phyloP scores from a whole-genome alignment of 2,888 invertebrate species.

The Globia sparganii region DNA sequence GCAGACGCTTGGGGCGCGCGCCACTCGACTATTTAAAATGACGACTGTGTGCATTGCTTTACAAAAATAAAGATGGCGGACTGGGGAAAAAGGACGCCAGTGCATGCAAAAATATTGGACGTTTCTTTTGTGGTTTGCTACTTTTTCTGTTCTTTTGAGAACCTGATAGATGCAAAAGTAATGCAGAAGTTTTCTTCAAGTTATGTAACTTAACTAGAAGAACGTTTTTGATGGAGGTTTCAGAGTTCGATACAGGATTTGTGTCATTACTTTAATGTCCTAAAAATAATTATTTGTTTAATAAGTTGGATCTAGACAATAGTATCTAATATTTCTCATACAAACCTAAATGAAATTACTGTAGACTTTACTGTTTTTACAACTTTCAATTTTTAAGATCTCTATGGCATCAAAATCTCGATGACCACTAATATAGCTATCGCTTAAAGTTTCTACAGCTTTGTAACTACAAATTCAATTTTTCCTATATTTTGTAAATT shows the following conservation, averaged over 20 bases:
- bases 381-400: not conserved
- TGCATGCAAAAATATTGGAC: constrained; percentile 65
- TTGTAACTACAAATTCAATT: not conserved
- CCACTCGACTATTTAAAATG: constrained; percentile 74
- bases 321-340: not conserved
- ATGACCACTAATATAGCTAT: not conserved
- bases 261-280: not conserved
- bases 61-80: constrained; percentile 89
- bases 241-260: not conserved
- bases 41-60: constrained; percentile 83
- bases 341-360: not conserved
- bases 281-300: not conserved
- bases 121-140: constrained; percentile 39
- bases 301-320: not conserved
- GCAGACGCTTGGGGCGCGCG: constrained; percentile 72
- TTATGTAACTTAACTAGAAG: constrained; percentile 42
- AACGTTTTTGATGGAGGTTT: constrained; percentile 7
- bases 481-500: not conserved
- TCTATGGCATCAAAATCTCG: not conserved
- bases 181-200: constrained; percentile 42
- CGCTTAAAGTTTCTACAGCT: not conserved
- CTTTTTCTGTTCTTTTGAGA: constrained; percentile 28
- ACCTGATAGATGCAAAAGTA: constrained; percentile 33
- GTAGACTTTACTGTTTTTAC: not conserved
- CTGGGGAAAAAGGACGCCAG: constrained; percentile 66